A percentile compares a stretch with the other conserved stretches of the same genome.
phyloP scores from a whole-genome alignment of 2,888 invertebrate species.

The Drosophila melanosoma region DNA sequence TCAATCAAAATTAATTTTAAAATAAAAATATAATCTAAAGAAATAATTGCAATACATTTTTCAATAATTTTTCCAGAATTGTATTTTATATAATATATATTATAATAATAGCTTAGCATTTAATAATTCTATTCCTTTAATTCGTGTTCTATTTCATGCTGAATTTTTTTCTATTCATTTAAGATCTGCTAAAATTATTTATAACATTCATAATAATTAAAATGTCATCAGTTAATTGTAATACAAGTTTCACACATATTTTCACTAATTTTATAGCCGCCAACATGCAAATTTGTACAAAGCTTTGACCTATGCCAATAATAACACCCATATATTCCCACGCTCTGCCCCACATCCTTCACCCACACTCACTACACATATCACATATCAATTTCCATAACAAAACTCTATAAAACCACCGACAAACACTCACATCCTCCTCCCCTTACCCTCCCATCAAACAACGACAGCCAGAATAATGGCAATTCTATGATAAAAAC shows the following conservation, averaged over 20 bases:
- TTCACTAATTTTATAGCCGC: neutral
- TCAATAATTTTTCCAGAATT: neutral
- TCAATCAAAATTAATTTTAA: neutral
- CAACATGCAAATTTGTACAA: neutral
- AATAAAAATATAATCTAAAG: neutral
- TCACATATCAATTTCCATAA: constrained; percentile 65
- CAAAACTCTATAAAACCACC: constrained; percentile 35
- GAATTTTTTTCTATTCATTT: too few relatives aligned
- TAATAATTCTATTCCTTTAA: neutral
- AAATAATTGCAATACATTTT: neutral
- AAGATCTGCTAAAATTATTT: neutral
- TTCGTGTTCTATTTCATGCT: too few relatives aligned
- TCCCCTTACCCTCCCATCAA: constrained; percentile 9
- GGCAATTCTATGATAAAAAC: constrained; percentile 69
- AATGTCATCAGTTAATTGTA: neutral
- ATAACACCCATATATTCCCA: constrained; percentile 33
- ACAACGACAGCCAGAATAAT: constrained; percentile 31
- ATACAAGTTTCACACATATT: neutral
- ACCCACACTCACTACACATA: constrained; percentile 27
- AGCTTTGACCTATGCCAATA: constrained; percentile 31
- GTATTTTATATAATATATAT: neutral
- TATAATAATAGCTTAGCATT: neutral
- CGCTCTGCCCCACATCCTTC: constrained; percentile 10
- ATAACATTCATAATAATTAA: neutral
- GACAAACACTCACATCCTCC: constrained; percentile 6